Base-by-base conservation (phyloP, 2,888 invertebrate genomes). In the Corbicula japonica region DNA sequence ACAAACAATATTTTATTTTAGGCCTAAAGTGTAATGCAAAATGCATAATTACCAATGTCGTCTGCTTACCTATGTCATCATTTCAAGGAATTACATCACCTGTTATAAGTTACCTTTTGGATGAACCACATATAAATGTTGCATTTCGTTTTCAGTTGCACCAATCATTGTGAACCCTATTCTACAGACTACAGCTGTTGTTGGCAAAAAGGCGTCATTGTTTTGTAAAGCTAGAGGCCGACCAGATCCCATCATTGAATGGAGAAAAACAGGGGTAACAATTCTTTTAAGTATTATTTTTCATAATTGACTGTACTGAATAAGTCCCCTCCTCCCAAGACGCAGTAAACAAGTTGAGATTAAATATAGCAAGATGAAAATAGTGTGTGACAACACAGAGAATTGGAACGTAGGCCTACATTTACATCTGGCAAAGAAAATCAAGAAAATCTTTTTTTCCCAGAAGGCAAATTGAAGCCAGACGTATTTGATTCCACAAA, bases 211-310 rank as follows among this genome's bases (percentile, higher is more conserved):
- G 18, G 63, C 58, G 8, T 54, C 70, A 30, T 54, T 85, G 46
- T 78, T 69, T 48, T 85, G 85, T 66, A 35, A 41, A 21, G 85
- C 82, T 1, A 44, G 52, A 8, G 85, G 80, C n/a, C 56, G 70
- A 10, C 85, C 85, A 21, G 23, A 46, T 10, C 80, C 82, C 0
- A 21, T 23, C 32, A 80, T 76, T 46, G 46, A 41, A 15, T 85
- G 85, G 85, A 80, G 41, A 30, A 83, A 80, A 68, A 69, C 46
- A 61, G 58, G 69, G 58, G 69, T 69, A 58, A 58, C 26, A 58
- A 32, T 46, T 23, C 23, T 54, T 12, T 2, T 18, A 48, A n/a
- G 10, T 48, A 21, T 23, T 48, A 23, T 6, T 12, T 48, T 15
- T n/a, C 21, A 23, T 26, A 12, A 6, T 3, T 48, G 4, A 23